Percentiles rank a stretch among this genome's conserved stretches.
phyloP scores from a whole-genome alignment of 2,888 invertebrate genomes.

The Slavum lentiscoides region DNA sequence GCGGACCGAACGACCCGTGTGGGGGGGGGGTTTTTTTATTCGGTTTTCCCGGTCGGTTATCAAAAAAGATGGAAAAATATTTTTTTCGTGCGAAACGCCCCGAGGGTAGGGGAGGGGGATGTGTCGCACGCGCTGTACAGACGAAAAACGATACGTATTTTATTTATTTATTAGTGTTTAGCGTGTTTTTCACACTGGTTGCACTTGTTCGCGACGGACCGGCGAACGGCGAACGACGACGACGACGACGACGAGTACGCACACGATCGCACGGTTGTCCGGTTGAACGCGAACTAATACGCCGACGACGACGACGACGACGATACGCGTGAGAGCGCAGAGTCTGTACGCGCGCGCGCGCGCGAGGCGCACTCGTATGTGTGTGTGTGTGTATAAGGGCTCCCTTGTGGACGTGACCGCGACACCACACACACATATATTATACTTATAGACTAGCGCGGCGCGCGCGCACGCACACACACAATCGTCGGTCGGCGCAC shows the following conservation, averaged over 20 bases:
- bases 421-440: conserved; percentile 30
- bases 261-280: conserved; percentile 31
- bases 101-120: too few species aligned
- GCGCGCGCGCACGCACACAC: not conserved
- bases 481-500: conserved; percentile 13
- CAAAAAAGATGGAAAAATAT: too few species aligned
- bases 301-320: not conserved
- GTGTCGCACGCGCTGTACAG: too few species aligned
- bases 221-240: too few species aligned
- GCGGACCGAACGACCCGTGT: too few species aligned
- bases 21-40: too few species aligned
- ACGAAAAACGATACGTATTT: too few species aligned
- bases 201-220: too few species aligned
- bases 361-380: not conserved
- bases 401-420: conserved; percentile 46
- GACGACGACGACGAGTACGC: conserved; percentile 5
- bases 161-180: too few species aligned
- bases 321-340: not conserved
- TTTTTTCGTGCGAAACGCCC: too few species aligned
- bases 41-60: too few species aligned
- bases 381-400: not conserved
- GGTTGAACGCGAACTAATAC: conserved; percentile 43
- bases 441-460: not conserved
- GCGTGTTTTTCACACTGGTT: too few species aligned
- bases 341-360: not conserved